Evolutionary conservation across 2,797 vertebrate genomes (phyloP), one percentile per base, ranked within the genome.

Genomic region (Ptychobarbus kaznakovi): DNA sequence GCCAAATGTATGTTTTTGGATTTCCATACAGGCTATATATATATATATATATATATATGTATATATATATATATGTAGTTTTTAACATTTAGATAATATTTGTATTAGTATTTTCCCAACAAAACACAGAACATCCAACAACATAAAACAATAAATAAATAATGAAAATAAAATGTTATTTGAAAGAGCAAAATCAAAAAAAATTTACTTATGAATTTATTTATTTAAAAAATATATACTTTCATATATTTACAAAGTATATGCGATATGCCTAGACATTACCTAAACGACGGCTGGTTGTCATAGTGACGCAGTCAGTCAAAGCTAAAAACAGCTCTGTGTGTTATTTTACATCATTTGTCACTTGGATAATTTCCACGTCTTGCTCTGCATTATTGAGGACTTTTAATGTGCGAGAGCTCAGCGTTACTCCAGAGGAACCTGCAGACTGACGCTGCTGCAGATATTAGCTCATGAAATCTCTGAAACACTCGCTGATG

Each of bases 261-360:
- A 11, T 3, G 11, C 12, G 1, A 61, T 61, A 25, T 61, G 5
- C 4, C n/a, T n/a, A 53, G 6, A n/a, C 56, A 58, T 58, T 22
- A n/a, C 3, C 32, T 32, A 32, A 3, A 90, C 80, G 79, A 86
- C 16, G 63, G 72, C 73, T n/a, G 32, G 92, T 94, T 92, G 87
- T 92, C 91, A 94, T 93, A 93, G 89, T 88, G 73, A 94, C 88
- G 0, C n/a, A 91, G 90, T 89, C 74, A 53, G 89, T 61, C 63
- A 75, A 81, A 91, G 89, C 92, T 93, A 93, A 91, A 92, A 93
- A 93, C 92, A 92, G 91, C 88, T 76, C 65, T 77, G 86, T 90
- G 90, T 89, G 88, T 92, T 93, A 91, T 83, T 93, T 93, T 91
- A 91, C 93, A 92, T 93, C 92, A 92, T 93, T 92, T 92, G 92